Percentiles rank a stretch among this genome's conserved stretches.
These are phyloP conservation scores for Boulengeromyrus knoepffleri DNA, from an alignment of 2,113 vertebrate species.

Conservation along the genomic window DNA sequence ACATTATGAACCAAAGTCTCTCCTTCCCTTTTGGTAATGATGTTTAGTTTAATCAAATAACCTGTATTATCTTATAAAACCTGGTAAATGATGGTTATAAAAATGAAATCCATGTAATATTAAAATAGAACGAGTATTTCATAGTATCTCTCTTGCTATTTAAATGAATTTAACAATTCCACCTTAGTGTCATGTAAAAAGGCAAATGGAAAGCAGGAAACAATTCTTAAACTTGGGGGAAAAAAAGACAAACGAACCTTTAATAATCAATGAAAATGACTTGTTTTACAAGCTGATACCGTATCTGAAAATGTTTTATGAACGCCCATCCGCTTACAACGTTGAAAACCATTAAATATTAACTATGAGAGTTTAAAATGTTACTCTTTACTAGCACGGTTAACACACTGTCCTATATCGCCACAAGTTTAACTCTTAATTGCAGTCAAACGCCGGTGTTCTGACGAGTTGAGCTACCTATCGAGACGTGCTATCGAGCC, in stretches of 20 bases:
- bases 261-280: background rate
- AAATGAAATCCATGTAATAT: background rate
- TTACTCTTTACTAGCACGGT: background rate
- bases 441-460: background rate
- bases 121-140: background rate
- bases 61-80: background rate
- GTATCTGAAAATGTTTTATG: background rate
- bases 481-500: too few relatives aligned
- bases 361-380: background rate
- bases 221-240: background rate
- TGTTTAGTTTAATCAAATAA: background rate
- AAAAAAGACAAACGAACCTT: background rate
- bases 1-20: background rate
- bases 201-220: background rate
- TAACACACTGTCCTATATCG: background rate
- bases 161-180: background rate
- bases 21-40: background rate
- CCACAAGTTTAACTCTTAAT: background rate
- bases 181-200: background rate
- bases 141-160: background rate
- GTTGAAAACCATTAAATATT: background rate
- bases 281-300: background rate
- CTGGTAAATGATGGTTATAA: background rate
- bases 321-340: background rate
- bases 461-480: too few relatives aligned